Evolutionary conservation across 2,888 invertebrate genomes (phyloP).

Genomic region (Cryptus viduatorius): DNA sequence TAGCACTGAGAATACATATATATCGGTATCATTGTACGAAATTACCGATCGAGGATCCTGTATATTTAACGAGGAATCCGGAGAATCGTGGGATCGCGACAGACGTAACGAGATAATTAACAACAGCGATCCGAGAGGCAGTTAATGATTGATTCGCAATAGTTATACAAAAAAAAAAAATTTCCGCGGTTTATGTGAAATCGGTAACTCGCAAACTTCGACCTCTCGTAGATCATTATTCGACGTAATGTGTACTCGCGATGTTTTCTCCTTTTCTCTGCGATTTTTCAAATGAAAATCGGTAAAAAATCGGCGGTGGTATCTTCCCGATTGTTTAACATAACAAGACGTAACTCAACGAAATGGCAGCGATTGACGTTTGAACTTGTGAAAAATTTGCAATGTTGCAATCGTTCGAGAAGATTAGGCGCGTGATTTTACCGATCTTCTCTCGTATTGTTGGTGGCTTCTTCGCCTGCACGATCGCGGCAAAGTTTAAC

Average conservation of each 20-base stretch:
- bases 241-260: not conserved
- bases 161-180: not conserved
- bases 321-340: not conserved
- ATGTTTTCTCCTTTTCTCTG: not conserved
- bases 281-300: not conserved
- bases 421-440: slow-evolving; percentile 33
- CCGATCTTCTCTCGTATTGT: slow-evolving; percentile 50
- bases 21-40: not conserved
- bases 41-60: slow-evolving; percentile 8
- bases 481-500: slow-evolving; percentile 27
- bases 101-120: slow-evolving; percentile 29
- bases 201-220: not conserved
- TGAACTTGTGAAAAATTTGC: slow-evolving; percentile 48
- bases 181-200: not conserved
- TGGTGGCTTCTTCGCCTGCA: slow-evolving; percentile 40
- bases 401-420: slow-evolving; percentile 16
- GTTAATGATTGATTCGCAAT: slow-evolving; percentile 11
- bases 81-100: slow-evolving; percentile 13
- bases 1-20: not conserved
- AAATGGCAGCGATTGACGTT: slow-evolving; percentile 56
- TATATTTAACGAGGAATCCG: not conserved
- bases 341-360: slow-evolving; percentile 16
- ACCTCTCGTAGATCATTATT: not conserved
- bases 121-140: not conserved
- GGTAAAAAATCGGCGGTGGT: too few species aligned